phyloP scores from a whole-genome alignment of 2,113 vertebrate genomes.

The Eleginops maclovinus region DNA sequence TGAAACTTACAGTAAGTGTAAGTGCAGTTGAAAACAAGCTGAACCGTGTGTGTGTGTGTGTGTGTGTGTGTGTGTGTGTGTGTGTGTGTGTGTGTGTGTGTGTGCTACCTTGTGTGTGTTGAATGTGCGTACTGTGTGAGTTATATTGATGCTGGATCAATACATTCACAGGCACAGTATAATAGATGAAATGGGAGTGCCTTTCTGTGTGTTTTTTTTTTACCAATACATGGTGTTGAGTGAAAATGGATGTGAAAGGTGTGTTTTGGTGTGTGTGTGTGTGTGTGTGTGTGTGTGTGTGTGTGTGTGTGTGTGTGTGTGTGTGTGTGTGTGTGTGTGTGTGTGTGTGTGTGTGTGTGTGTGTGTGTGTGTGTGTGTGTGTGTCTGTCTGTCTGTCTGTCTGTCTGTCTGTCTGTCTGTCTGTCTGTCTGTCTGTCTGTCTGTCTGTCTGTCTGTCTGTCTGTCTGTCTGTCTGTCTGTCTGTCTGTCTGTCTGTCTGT shows the following conservation, averaged over 20 bases:
- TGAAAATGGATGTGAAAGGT: not conserved
- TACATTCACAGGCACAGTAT: slow-evolving; percentile 28
- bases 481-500: too few species aligned
- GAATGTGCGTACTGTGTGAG: too few species aligned
- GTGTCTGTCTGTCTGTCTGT: too few species aligned
- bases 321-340: too few species aligned
- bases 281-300: too few species aligned
- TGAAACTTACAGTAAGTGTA: slow-evolving; percentile 24
- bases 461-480: too few species aligned
- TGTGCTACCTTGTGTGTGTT: not conserved
- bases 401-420: too few species aligned
- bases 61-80: not conserved
- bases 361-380: too few species aligned
- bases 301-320: too few species aligned
- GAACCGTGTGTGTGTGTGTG: slow-evolving; percentile 3
- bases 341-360: too few species aligned
- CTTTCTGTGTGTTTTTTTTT: slow-evolving; percentile 27
- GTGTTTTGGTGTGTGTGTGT: slow-evolving; percentile 24
- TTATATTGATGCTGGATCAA: slow-evolving; percentile 33
- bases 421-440: too few species aligned
- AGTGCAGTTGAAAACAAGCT: not conserved
- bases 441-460: too few species aligned
- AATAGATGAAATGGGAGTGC: slow-evolving; percentile 31
- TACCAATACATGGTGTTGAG: slow-evolving; percentile 24
- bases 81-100: slow-evolving; percentile 7